Conservation (phyloP, 1,140 invertebrate genomes). For the Leguminivora glycinivorella region DNA sequence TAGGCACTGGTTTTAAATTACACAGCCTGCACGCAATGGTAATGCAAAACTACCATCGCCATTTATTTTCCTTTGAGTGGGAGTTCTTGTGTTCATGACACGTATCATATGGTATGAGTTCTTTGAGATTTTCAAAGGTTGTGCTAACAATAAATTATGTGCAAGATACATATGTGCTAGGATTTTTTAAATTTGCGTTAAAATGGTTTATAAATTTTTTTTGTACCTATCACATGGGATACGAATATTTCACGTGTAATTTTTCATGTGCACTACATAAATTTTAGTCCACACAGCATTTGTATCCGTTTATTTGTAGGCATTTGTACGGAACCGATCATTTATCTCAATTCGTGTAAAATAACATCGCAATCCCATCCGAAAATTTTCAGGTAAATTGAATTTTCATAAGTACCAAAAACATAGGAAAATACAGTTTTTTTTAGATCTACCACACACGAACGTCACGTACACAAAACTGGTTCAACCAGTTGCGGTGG, state of each 20-base stretch:
- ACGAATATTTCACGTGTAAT: too few relatives aligned
- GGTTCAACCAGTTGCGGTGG: constrained; percentile 39
- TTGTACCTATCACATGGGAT: too few relatives aligned
- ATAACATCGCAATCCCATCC: background rate
- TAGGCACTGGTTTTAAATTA: background rate
- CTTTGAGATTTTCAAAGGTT: background rate
- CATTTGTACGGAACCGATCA: background rate
- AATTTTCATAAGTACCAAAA: background rate
- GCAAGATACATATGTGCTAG: too few relatives aligned
- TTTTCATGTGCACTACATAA: background rate
- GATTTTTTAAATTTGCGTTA: too few relatives aligned
- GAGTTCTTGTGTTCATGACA: background rate
- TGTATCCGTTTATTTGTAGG: background rate
- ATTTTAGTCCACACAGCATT: background rate
- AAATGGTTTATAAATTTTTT: too few relatives aligned
- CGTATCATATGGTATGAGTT: too few relatives aligned
- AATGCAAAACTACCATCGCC: background rate
- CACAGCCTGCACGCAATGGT: constrained; percentile 2
- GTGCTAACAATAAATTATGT: too few relatives aligned
- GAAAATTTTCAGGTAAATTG: background rate
- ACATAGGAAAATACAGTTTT: background rate
- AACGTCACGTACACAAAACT: constrained; percentile 40
- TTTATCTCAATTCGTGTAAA: background rate
- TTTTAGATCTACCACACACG: constrained; percentile 10
- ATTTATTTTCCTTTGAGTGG: background rate